Evolutionary conservation across 2,113 vertebrate genomes (phyloP), one percentile per base, ranked within the genome.

Genomic region (Notothenia coriiceps): DNA sequence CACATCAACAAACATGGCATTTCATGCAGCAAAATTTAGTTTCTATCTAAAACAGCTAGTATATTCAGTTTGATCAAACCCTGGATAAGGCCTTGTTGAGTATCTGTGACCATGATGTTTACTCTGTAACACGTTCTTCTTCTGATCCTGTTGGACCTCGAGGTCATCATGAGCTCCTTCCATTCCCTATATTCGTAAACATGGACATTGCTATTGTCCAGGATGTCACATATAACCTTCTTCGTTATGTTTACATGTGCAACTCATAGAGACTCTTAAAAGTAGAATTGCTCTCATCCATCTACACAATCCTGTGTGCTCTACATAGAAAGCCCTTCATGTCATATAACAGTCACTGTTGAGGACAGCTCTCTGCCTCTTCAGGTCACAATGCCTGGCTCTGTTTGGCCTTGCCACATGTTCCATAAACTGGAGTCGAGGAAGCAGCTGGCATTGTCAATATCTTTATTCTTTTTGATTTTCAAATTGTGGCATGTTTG

Each of bases 61-160:
- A 71, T 35, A 60, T 54, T 66, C 12, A 54, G 46, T 54, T 33
- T 50, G 59, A 6, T 65, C n/a, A 29, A 66, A 77, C 47, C 40
- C 46, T 10, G 15, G 40, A 54, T 8, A 49, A 72, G 15, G 18
- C 0, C 47, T 61, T 52, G 11, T 52, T 20, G n/a, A 47, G 18
- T 4, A 52, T 72, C 64, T 55, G 17, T 40, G 10, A 50, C n/a
- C 74, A 65, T 35, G 55, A 54, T 49, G 20, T 59, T 1, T 47
- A 20, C 11, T 29, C 29, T 29, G 29, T 29, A 29, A 29, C 29
- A 29, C 29, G 29, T 29, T 29, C 29, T 29, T 29, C 4, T 29
- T 10, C n/a, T 59, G 63, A 6, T 44, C 47, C 35, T 54, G 22
- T 25, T 35, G 50, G n/a, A 63, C n/a, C 63, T 56, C 33, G 46